Evolutionary conservation across 35 echinoderm and acorn worm genomes (phyloP).

Genomic region (Holothuria glaberrima): DNA sequence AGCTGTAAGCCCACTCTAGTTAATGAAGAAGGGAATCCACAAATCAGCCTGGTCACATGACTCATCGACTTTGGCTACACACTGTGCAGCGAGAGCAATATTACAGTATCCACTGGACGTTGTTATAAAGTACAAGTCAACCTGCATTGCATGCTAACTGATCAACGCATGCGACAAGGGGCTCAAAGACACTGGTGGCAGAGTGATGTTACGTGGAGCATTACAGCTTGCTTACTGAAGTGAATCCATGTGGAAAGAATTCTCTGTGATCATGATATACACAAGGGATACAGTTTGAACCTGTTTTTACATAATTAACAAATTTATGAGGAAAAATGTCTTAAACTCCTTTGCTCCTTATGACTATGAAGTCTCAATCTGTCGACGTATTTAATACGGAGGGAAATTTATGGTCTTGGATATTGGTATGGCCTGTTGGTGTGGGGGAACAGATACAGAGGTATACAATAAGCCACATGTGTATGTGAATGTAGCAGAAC

Average conservation of each 20-base stretch:
- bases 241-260: conserved; percentile 2
- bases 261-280: neutral
- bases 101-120: conserved; percentile 10
- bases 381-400: conserved; percentile 1
- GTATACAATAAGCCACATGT: too few relatives aligned
- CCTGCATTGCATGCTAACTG: neutral
- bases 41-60: conserved; percentile 27
- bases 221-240: neutral
- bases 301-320: conserved; percentile 6
- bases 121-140: conserved; percentile 26
- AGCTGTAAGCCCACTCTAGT: conserved; percentile 31
- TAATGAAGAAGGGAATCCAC: conserved; percentile 37
- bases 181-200: neutral
- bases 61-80: neutral
- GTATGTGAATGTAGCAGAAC: too few relatives aligned
- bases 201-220: neutral
- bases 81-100: too few relatives aligned
- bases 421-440: too few relatives aligned
- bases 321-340: neutral
- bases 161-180: too few relatives aligned
- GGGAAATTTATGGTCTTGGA: neutral
- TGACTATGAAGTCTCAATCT: neutral
- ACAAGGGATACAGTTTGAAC: neutral
- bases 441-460: too few relatives aligned
- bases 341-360: too few relatives aligned